These are phyloP conservation scores for Herminia tarsipennalis DNA, from an alignment of 2,888 invertebrate species.

Conservation along the genomic window DNA sequence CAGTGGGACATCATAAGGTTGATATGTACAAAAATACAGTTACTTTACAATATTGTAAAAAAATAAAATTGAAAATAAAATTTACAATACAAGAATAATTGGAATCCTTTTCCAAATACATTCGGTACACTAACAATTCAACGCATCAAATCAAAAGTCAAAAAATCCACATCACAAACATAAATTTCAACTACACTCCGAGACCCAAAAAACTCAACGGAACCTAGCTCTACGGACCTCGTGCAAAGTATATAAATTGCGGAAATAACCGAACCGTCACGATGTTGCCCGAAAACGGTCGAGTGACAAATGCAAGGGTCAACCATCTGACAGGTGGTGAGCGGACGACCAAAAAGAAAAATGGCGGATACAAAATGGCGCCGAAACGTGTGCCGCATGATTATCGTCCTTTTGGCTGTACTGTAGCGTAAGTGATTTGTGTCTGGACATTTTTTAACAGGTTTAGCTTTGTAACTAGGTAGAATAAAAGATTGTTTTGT, in stretches of 20 bases:
- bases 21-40: too few species aligned
- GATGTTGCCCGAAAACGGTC: slow-evolving; percentile 47
- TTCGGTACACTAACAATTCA: too few species aligned
- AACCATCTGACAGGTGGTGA: slow-evolving; percentile 54
- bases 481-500: not conserved
- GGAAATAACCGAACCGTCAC: slow-evolving; percentile 39
- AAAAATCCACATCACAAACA: too few species aligned
- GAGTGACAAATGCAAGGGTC: slow-evolving; percentile 64
- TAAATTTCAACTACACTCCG: slow-evolving; percentile 8
- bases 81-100: too few species aligned
- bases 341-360: slow-evolving; percentile 46
- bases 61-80: too few species aligned
- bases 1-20: too few species aligned
- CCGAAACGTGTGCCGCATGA: slow-evolving; percentile 31
- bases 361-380: slow-evolving; percentile 49
- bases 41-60: too few species aligned
- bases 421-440: slow-evolving; percentile 11
- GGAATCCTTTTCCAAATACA: too few species aligned
- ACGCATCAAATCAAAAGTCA: too few species aligned
- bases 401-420: slow-evolving; percentile 20
- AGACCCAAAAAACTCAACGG: slow-evolving; percentile 28
- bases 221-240: slow-evolving; percentile 21
- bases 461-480: not conserved
- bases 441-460: slow-evolving; percentile 8
- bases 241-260: slow-evolving; percentile 41